phyloP scores from a whole-genome alignment of 2,113 vertebrate species.

The Aptenodytes forsteri region DNA sequence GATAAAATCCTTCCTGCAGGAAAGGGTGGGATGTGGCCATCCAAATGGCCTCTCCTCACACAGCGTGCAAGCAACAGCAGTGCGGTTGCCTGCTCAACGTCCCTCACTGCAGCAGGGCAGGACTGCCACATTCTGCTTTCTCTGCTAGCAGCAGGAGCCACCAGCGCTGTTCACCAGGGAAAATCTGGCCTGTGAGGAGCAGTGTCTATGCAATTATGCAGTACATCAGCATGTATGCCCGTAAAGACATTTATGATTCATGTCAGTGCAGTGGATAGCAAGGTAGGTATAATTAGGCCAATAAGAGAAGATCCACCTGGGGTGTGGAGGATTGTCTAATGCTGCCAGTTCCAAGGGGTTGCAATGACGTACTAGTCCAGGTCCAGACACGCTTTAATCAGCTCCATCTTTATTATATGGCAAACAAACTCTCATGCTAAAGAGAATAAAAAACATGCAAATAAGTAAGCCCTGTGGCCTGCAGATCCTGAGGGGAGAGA shows the following conservation, averaged over 20 bases:
- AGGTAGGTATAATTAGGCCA: slow-evolving; percentile 13
- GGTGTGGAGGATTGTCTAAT: slow-evolving; percentile 41
- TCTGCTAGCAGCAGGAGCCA: background rate
- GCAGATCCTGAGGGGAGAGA: background rate
- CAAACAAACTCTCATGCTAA: background rate
- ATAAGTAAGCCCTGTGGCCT: background rate
- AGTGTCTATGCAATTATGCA: background rate
- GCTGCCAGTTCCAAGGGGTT: slow-evolving; percentile 32
- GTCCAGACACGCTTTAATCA: slow-evolving; percentile 55
- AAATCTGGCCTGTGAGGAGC: background rate
- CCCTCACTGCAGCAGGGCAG: background rate
- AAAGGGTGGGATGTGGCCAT: fast-evolving
- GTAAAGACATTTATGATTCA: slow-evolving; percentile 26
- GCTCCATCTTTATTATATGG: background rate
- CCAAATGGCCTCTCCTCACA: background rate
- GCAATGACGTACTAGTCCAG: slow-evolving; percentile 13
- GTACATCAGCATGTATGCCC: background rate
- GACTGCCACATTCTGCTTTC: background rate
- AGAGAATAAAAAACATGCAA: background rate
- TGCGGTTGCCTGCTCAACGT: fast-evolving
- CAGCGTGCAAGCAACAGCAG: fast-evolving
- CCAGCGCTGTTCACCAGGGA: background rate
- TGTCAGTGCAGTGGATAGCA: background rate
- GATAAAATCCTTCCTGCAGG: background rate
- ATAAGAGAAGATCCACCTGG: slow-evolving; percentile 30